Conservation (phyloP, 2,888 invertebrate species). For the Andrena praecox region DNA sequence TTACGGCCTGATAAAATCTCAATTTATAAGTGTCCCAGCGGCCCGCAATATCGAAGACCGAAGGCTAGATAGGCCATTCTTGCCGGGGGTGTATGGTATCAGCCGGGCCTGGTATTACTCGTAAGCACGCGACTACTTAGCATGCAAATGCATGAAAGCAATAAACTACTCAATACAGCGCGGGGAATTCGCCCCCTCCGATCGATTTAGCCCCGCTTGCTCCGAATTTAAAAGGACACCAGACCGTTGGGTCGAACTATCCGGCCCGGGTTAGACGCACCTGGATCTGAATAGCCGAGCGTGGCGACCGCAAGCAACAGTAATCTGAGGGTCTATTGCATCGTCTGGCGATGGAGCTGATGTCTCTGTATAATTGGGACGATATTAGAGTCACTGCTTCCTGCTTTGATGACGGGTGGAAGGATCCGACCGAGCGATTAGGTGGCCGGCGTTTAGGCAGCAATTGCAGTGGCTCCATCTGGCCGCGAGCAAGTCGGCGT, state of each 20-base stretch:
- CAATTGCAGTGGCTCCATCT: constrained; percentile 9
- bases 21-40: constrained; percentile 85
- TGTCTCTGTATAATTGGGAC: constrained; percentile 20
- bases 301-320: constrained; percentile 3
- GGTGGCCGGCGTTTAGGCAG: constrained; percentile 13
- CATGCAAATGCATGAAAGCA: constrained; percentile 85
- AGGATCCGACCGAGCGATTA: constrained; percentile 8
- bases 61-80: constrained; percentile 83
- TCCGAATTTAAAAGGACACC: constrained; percentile 78
- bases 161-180: constrained; percentile 85
- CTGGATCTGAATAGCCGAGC: constrained; percentile 20
- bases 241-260: constrained; percentile 17
- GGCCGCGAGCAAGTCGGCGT: background rate
- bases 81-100: constrained; percentile 81
- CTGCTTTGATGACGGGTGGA: background rate
- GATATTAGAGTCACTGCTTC: constrained; percentile 5
- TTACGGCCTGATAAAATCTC: constrained; percentile 83
- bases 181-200: constrained; percentile 81
- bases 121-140: constrained; percentile 85
- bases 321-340: constrained; percentile 16
- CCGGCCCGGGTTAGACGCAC: constrained; percentile 6
- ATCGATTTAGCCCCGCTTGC: constrained; percentile 81
- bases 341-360: constrained; percentile 7
- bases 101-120: constrained; percentile 84
- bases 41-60: constrained; percentile 84